Conservation (phyloP, 2,888 invertebrate genomes). For the Philereme transversata region DNA sequence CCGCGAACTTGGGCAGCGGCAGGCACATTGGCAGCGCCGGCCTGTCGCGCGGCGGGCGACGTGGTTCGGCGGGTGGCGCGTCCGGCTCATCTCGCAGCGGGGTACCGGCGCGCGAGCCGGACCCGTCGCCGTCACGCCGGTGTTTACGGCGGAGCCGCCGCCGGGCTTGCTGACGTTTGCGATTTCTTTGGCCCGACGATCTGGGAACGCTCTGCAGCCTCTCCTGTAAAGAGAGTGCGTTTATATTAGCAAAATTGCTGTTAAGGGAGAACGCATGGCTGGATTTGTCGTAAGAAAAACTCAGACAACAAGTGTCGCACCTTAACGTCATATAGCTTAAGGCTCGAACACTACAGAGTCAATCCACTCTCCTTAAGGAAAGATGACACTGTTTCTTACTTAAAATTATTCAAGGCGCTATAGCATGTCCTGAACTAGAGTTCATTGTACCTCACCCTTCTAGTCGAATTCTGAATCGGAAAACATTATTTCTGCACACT, state of each 20-base stretch:
- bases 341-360: too few relatives aligned
- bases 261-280: not conserved
- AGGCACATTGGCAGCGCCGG: conserved; percentile 90
- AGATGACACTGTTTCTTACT: too few relatives aligned
- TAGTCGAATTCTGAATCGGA: too few relatives aligned
- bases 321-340: too few relatives aligned
- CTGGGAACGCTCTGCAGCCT: conserved; percentile 65
- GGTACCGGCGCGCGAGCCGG: conserved; percentile 77
- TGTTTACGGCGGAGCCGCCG: conserved; percentile 80
- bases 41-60: conserved; percentile 86
- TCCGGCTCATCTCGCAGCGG: conserved; percentile 88
- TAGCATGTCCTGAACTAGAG: too few relatives aligned
- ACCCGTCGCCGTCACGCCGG: conserved; percentile 75
- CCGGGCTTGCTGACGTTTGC: conserved; percentile 64
- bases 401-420: too few relatives aligned
- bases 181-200: conserved; percentile 61
- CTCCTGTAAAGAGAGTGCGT: conserved; percentile 50
- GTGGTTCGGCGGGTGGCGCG: conserved; percentile 90
- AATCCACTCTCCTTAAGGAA: too few relatives aligned
- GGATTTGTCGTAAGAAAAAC: too few relatives aligned
- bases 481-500: too few relatives aligned
- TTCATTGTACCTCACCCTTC: too few relatives aligned
- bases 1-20: conserved; percentile 95
- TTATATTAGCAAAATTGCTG: not conserved
- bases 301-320: too few relatives aligned